Percentiles rank a stretch among this genome's conserved stretches.
Conservation (phyloP, 2,797 vertebrate genomes). For the Acridotheres tristis region DNA sequence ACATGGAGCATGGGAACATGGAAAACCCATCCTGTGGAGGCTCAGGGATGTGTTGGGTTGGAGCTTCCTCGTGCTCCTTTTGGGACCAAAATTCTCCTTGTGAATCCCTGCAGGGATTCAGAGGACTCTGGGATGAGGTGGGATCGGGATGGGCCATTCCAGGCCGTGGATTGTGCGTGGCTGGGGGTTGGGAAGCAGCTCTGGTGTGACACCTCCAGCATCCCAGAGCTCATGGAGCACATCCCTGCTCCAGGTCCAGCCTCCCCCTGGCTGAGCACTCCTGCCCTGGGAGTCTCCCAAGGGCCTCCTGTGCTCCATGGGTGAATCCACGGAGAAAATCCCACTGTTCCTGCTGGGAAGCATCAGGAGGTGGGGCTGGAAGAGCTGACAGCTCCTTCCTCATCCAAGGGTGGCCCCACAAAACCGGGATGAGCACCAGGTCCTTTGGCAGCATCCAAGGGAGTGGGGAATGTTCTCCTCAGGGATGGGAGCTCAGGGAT, state of each 20-base stretch:
- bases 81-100: neutral
- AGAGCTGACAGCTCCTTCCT: neutral
- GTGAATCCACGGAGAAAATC: neutral
- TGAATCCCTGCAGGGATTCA: neutral
- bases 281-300: neutral
- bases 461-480: neutral
- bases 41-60: fast-evolving
- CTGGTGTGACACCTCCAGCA: neutral
- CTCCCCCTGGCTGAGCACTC: fast-evolving
- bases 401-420: neutral
- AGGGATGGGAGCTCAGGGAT: neutral
- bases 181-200: neutral
- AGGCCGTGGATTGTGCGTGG: fast-evolving
- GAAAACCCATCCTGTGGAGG: fast-evolving
- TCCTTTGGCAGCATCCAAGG: neutral
- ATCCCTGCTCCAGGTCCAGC: neutral
- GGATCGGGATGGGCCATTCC: neutral
- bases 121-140: neutral
- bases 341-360: neutral
- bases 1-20: neutral
- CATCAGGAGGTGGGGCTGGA: neutral
- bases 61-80: neutral
- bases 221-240: neutral
- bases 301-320: fast-evolving
- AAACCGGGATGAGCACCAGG: fast-evolving